Conservation (phyloP, 2,888 invertebrate genomes). For the Heteropelma amictum region DNA sequence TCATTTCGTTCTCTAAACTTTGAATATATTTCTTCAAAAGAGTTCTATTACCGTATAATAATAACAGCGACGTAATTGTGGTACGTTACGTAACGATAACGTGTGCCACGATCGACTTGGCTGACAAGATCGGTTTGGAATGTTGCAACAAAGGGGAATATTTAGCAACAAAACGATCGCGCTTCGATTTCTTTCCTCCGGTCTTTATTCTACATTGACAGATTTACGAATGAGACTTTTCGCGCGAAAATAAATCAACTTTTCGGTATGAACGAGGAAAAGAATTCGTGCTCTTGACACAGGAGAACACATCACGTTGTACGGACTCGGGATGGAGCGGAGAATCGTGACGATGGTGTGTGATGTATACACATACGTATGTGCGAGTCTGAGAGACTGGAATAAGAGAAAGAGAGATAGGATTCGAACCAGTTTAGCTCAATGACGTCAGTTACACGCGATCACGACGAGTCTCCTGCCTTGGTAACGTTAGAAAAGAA, state of each 20-base stretch:
- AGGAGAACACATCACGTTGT: not conserved
- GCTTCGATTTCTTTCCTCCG: no score
- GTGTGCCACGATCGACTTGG: no score
- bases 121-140: no score
- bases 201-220: not conserved
- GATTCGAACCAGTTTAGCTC: slow-evolving; percentile 54
- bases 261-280: not conserved
- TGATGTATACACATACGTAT: not conserved
- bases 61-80: no score
- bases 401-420: slow-evolving; percentile 32
- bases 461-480: slow-evolving; percentile 11
- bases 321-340: no score
- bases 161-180: no score
- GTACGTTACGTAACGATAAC: no score
- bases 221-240: not conserved
- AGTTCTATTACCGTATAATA: no score
- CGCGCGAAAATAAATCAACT: slow-evolving; percentile 10
- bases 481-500: not conserved
- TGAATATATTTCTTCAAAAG: no score
- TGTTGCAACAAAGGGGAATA: no score
- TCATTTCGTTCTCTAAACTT: no score
- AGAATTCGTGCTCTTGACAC: slow-evolving; percentile 26
- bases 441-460: slow-evolving; percentile 49
- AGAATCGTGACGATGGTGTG: no score
- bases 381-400: slow-evolving; percentile 10